Evolutionary conservation across 2,113 vertebrate species (phyloP).

Genomic region (Leptobrachium ailaonicum): DNA sequence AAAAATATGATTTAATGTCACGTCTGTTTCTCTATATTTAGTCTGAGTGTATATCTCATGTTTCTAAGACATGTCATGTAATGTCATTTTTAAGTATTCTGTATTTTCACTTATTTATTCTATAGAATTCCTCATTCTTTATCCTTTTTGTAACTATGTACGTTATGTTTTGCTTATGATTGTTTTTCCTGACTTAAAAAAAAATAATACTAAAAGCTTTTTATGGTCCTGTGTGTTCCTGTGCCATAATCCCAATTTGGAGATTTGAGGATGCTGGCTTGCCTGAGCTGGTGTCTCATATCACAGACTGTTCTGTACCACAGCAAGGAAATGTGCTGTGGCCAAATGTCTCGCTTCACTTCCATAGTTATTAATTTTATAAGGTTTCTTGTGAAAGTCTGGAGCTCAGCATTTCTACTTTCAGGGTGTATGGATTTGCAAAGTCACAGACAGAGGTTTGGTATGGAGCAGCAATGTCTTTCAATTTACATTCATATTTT

Average conservation of each 20-base stretch:
- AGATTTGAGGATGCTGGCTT: not conserved
- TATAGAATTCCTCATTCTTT: too few relatives aligned
- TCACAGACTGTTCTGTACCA: not conserved
- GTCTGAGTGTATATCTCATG: too few relatives aligned
- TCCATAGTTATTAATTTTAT: conserved; percentile 13
- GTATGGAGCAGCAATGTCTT: not conserved
- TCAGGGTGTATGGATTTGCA: not conserved
- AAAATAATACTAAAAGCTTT: not conserved
- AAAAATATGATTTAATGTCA: too few relatives aligned
- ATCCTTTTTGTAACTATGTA: too few relatives aligned
- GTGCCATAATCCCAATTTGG: not conserved
- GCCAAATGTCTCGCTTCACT: not conserved
- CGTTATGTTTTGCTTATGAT: not conserved
- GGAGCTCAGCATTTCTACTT: not conserved
- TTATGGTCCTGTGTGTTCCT: conserved; percentile 1
- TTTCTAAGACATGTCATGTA: too few relatives aligned
- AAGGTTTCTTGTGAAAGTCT: not conserved
- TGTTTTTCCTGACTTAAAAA: not conserved
- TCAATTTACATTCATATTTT: not conserved
- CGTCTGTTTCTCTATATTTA: too few relatives aligned
- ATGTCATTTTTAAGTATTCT: too few relatives aligned
- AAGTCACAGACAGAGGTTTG: not conserved
- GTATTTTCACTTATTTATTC: too few relatives aligned
- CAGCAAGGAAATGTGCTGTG: conserved; percentile 3
- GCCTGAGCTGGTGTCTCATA: not conserved